Evolutionary conservation across 2,113 vertebrate genomes (phyloP), one percentile per base, ranked within the genome.

Genomic region (Anhinga rufa): DNA sequence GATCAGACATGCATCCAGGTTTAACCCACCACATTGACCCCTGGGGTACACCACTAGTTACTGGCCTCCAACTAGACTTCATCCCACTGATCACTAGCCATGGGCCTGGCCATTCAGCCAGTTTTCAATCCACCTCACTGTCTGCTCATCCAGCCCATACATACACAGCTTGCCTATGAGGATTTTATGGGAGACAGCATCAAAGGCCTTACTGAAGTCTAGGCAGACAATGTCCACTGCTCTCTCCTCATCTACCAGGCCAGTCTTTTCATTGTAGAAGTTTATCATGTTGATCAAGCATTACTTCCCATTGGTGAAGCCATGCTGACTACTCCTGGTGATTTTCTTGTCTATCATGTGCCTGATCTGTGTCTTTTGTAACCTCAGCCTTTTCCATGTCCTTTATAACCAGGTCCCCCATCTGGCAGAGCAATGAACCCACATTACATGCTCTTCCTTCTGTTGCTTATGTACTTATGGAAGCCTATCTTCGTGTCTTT

Each of bases 381-480:
- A n/a, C 12, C 18, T 86, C 71, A 52, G 17, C 15, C 13, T 68
- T 92, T 77, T 51, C 42, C 28, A 13, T n/a, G 61, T 72, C 40
- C 29, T 77, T 25, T 66, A 69, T 44, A 89, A 36, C 16, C 32
- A 61, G 28, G 14, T 71, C 17, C 16, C n/a, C 42, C 65, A 9
- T 65, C n/a, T 38, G 40, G 12, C 3, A 58, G 61, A 70, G 57
- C 49, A 31, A 28, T 24, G 36, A 57, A 10, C 22, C n/a, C 55
- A 25, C 44, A 60, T 75, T 52, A 18, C 22, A 29, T 48, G 9
- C 4, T 48, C 51, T 32, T 79, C 49, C 38, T 48, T 79, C 17
- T 12, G 3, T 61, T 7, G 4, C 62, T n/a, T 62, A 4, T 6
- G 7, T 24, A 28, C n/a, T 66, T 40, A 14, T 0, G 65, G 24